A percentile compares a stretch with the other conserved stretches of the same genome.
These are phyloP conservation scores for Lysiphlebus fabarum DNA, from an alignment of 1,140 invertebrate genomes.

Conservation along the genomic window DNA sequence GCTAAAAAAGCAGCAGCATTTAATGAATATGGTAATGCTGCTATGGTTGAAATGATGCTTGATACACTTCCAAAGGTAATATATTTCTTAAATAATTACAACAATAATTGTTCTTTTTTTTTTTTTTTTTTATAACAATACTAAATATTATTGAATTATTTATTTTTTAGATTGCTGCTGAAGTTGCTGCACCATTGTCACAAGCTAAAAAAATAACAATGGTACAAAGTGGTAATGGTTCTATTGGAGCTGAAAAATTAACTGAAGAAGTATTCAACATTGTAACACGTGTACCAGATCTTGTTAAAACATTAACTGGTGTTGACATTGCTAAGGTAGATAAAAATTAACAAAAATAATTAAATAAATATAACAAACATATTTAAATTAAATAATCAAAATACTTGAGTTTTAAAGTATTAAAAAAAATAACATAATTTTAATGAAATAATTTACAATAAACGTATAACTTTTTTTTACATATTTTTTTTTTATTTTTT, in stretches of 20 bases:
- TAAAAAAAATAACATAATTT: too few species aligned
- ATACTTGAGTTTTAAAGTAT: too few species aligned
- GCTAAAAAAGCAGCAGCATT: conserved; percentile 94
- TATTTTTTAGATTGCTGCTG: conserved; percentile 77
- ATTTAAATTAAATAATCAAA: not conserved
- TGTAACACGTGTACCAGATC: conserved; percentile 82
- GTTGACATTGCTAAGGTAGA: conserved; percentile 84
- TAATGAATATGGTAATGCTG: conserved; percentile 93
- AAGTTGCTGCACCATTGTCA: conserved; percentile 90
- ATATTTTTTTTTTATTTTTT: conserved; percentile 26
- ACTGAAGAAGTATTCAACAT: conserved; percentile 91
- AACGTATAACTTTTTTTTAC: conserved; percentile 14
- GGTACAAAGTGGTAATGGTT: conserved; percentile 89
- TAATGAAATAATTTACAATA: conserved; percentile 10
- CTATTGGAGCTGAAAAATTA: conserved; percentile 88
- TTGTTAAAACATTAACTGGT: conserved; percentile 88
- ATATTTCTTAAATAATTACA: not conserved
- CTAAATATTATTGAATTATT: conserved; percentile 8
- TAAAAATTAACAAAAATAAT: conserved; percentile 10
- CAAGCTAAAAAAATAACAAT: conserved; percentile 92
- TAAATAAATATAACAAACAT: conserved; percentile 12
- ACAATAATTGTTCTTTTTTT: conserved; percentile 7
- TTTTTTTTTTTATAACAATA: not conserved
- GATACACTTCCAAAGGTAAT: conserved; percentile 91
- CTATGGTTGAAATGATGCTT: conserved; percentile 96